These are phyloP conservation scores for Heliothis subflexa DNA, from an alignment of 1,140 invertebrate genomes.

Conservation along the genomic window DNA sequence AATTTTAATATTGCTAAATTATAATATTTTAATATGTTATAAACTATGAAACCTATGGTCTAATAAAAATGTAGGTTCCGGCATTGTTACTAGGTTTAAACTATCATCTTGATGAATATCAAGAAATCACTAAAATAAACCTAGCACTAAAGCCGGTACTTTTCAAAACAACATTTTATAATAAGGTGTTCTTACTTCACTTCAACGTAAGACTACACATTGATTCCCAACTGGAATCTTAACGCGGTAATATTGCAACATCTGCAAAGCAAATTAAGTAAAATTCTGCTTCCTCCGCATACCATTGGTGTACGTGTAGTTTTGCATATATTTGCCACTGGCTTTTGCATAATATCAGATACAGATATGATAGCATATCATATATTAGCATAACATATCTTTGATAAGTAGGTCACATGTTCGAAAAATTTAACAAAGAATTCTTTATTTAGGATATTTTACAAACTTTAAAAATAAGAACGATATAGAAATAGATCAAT, in stretches of 20 bases:
- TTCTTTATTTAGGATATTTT: not conserved
- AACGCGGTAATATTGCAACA: slow-evolving; percentile 20
- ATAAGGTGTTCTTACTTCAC: not conserved
- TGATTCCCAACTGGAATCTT: not conserved
- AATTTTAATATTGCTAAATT: too few species aligned
- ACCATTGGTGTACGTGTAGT: slow-evolving; percentile 16
- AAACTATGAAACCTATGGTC: too few species aligned
- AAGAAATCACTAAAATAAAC: too few species aligned
- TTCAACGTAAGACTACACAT: not conserved
- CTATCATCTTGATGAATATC: too few species aligned
- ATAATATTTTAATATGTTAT: too few species aligned
- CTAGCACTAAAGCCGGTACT: too few species aligned
- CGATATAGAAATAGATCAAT: too few species aligned
- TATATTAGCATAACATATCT: too few species aligned
- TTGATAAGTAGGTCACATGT: slow-evolving; percentile 28
- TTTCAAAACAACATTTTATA: too few species aligned
- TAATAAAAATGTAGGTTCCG: too few species aligned
- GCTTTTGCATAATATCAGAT: slow-evolving; percentile 42
- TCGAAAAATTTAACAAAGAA: slow-evolving; percentile 1
- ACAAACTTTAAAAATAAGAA: not conserved
- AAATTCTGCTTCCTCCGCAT: slow-evolving; percentile 2
- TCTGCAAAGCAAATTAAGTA: slow-evolving; percentile 19
- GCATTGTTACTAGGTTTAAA: too few species aligned
- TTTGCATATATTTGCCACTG: slow-evolving; percentile 23
- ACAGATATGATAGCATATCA: slow-evolving; percentile 20